Base-by-base conservation (phyloP, 1,140 invertebrate genomes). In the Muscidifurax raptorellus region DNA sequence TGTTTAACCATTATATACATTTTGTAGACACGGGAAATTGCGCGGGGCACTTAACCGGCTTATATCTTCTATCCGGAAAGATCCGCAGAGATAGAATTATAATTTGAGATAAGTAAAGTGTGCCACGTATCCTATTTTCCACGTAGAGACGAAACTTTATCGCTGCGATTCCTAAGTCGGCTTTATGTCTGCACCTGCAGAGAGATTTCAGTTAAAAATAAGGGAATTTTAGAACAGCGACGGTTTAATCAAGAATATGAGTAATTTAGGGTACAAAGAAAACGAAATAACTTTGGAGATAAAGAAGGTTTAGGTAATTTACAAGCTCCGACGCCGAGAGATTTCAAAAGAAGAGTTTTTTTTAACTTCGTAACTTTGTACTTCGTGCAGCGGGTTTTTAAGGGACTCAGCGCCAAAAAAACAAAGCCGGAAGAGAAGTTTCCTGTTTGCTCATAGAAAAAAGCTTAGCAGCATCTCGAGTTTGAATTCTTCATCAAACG, bases 121-220 rank as follows among this genome's bases (percentile, higher is more conserved):
- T 64, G 15, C 76, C 76, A 25, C 28, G 64, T 32, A 78, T 64
- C 76, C 76, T 59, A 78, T 78, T 78, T 78, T 78, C 76, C 76
- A 78, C 47, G 32, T 78, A 28, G 47, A 64, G 27, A 40, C 6
- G 76, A 22, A 27, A 15, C 40, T 75, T 75, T 75, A 75, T 40
- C 30, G 15, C 28, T 72, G 28, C 30, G 69, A 72, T 75, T 75
- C 25, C 36, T 75, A 75, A 75, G 72, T 75, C 40, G 72, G 40
- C 72, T 44, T 47, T 44, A 75, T 9, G 30, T 10, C 72, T 40
- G 9, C n/a, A 75, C 10, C 32, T 47, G 30, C 9, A 40, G 36
- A 36, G 72, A 75, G n/a, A 47, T 44, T 59, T 7, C 22, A 59
- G 52, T n/a, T 59, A 22, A 59, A 59, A 59, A 59, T 22, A 22